Evolutionary conservation across 35 echinoderm and acorn worm genomes (phyloP), one percentile per base, ranked within the genome.

Genomic region (Apostichopus japonicus): DNA sequence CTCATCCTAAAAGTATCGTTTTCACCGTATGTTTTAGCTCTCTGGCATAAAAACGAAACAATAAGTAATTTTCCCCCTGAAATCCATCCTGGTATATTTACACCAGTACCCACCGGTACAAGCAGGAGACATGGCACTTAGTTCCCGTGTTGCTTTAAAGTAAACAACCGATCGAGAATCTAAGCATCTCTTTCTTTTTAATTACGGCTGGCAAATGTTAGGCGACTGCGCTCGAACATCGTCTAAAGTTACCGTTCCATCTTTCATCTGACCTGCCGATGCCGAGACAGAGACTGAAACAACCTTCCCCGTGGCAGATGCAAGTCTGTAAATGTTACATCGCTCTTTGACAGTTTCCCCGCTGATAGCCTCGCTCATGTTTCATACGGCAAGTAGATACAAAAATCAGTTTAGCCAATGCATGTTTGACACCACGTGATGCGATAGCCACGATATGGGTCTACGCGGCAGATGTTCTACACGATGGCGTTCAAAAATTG

Each of bases 201-300:
- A 75, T 23, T 75, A 23, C 71, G 22, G 71, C 16, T 19, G n/a
- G 71, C 17, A 75, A 44, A 75, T 75, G 17, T 75, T 19, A 75
- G 22, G 71, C 71, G n/a, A 75, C 15, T 23, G 71, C n/a, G 15
- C 71, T 75, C n/a, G 15, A 75, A 19, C 71, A 10, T 4, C 57
- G n/a, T 75, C 71, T 75, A 19, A 75, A 75, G 71, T 75, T 75
- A 75, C 71, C 0, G n/a, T n/a, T 75, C 71, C 71, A 75, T 75
- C 71, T 75, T 44, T 75, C 71, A 75, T 75, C 71, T 7, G 22
- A 23, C 16, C 71, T 75, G 57, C 7, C 6, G 71, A 19, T 5
- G 71, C 23, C 1, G 16, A 23, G 71, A 44, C 33, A 44, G 33
- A 44, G 33, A 44, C 33, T 44, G 33, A 44, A 44, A 44, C 21